Percentiles rank a stretch among this genome's conserved stretches.
phyloP scores from a whole-genome alignment of 37 sponge, comb jelly and placozoan species.

The Theonella swinhoei region DNA sequence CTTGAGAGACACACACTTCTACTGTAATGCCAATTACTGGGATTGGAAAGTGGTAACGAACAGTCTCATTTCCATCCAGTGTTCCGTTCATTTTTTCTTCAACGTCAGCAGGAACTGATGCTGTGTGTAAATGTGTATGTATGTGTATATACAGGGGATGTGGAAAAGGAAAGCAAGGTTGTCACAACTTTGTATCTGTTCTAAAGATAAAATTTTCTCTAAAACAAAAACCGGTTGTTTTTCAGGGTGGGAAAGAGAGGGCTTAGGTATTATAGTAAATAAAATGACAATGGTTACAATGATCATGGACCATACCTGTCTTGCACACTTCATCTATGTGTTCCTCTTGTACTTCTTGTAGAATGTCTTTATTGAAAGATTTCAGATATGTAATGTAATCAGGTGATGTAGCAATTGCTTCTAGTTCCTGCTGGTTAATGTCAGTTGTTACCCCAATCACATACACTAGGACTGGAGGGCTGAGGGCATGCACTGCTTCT shows the following conservation, averaged over 20 bases:
- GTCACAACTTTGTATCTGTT: too few relatives aligned
- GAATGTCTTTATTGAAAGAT: neutral
- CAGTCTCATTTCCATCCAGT: neutral
- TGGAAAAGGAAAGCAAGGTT: too few relatives aligned
- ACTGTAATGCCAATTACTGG: conserved; percentile 39
- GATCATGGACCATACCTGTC: neutral
- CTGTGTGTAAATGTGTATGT: too few relatives aligned
- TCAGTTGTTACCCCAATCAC: conserved; percentile 8
- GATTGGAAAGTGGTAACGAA: conserved; percentile 29
- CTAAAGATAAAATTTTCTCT: too few relatives aligned
- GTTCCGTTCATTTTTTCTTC: neutral
- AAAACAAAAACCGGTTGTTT: too few relatives aligned
- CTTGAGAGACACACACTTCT: conserved; percentile 5
- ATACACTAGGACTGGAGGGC: neutral
- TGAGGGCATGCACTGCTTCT: neutral
- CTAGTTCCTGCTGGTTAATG: neutral
- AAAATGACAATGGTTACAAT: too few relatives aligned
- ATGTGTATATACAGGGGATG: too few relatives aligned
- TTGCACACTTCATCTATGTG: neutral
- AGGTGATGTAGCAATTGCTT: conserved; percentile 1
- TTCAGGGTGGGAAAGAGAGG: too few relatives aligned
- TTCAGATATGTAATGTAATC: neutral
- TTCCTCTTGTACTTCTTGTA: neutral
- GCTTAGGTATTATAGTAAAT: too few relatives aligned
- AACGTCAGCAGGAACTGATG: conserved; percentile 5